phyloP scores from a whole-genome alignment of 2,888 invertebrate species.

The Himalopsyche japonica region DNA sequence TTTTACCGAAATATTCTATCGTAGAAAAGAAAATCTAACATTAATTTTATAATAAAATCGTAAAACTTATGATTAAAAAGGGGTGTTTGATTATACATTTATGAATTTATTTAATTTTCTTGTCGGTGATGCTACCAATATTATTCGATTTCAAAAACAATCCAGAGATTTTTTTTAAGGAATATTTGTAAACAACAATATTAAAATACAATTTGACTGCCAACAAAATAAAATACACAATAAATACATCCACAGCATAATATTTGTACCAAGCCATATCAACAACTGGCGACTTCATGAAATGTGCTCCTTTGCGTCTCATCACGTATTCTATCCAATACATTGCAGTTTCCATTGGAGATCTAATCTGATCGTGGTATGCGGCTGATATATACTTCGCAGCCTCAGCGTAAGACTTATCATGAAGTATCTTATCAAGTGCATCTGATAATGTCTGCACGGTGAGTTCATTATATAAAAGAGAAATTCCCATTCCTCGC shows the following conservation, averaged over 20 bases:
- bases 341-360: conserved; percentile 31
- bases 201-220: neutral
- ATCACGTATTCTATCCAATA: conserved; percentile 40
- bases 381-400: conserved; percentile 14
- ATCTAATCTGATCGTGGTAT: conserved; percentile 23
- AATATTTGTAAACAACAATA: neutral
- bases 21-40: too few species aligned
- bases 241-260: conserved; percentile 22
- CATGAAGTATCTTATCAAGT: conserved; percentile 44
- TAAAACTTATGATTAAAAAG: too few species aligned
- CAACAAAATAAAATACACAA: neutral
- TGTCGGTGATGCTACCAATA: neutral
- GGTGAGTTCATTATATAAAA: conserved; percentile 44
- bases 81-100: too few species aligned
- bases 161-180: neutral
- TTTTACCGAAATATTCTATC: too few species aligned
- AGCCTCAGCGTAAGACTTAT: conserved; percentile 43
- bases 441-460: conserved; percentile 43
- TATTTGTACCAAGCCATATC: conserved; percentile 25
- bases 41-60: neutral
- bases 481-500: conserved; percentile 45
- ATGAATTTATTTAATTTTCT: neutral
- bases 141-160: neutral
- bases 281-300: conserved; percentile 26
- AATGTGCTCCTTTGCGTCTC: conserved; percentile 26